A percentile compares a stretch with the other conserved stretches of the same genome.
Evolutionary conservation across 2,888 invertebrate genomes (phyloP).

Genomic region (Chrysolina oricalcia): DNA sequence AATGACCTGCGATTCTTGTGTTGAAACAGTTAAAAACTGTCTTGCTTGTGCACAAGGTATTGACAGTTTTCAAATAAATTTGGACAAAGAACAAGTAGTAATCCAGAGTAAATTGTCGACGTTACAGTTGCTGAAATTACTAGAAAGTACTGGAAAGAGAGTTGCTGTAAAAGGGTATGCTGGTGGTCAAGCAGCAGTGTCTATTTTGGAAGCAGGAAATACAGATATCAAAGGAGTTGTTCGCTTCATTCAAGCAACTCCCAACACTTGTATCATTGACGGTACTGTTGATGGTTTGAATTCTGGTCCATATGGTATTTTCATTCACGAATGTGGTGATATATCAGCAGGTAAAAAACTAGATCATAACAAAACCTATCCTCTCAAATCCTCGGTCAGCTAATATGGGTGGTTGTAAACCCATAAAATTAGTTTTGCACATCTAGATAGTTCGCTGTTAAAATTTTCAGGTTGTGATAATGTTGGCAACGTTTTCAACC

Average conservation of each 20-base stretch:
- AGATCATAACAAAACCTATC: too few relatives aligned
- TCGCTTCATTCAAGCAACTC: slow-evolving; percentile 80
- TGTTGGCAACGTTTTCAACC: slow-evolving; percentile 79
- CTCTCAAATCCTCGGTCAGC: too few relatives aligned
- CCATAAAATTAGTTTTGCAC: neutral
- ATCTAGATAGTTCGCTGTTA: neutral
- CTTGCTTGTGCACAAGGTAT: slow-evolving; percentile 72
- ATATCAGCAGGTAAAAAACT: slow-evolving; percentile 74
- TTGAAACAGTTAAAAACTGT: slow-evolving; percentile 71
- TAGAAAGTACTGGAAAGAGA: slow-evolving; percentile 77
- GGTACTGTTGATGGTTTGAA: slow-evolving; percentile 88
- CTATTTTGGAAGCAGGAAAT: slow-evolving; percentile 77
- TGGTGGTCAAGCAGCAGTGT: slow-evolving; percentile 81
- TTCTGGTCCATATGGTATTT: slow-evolving; percentile 77
- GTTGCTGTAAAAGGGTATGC: slow-evolving; percentile 89
- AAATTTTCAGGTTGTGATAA: slow-evolving; percentile 71
- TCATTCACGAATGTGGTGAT: slow-evolving; percentile 84
- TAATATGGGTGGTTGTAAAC: too few relatives aligned
- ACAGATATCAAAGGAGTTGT: slow-evolving; percentile 81
- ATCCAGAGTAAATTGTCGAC: slow-evolving; percentile 80
- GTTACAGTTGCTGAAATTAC: slow-evolving; percentile 73
- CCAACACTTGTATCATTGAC: slow-evolving; percentile 81
- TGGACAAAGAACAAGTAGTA: slow-evolving; percentile 79
- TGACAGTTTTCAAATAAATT: slow-evolving; percentile 73
- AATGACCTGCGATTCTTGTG: slow-evolving; percentile 76